Evolutionary conservation across 2,797 vertebrate species (phyloP), one percentile per base, ranked within the genome.

Genomic region (Acrossocheilus wenchowensis): DNA sequence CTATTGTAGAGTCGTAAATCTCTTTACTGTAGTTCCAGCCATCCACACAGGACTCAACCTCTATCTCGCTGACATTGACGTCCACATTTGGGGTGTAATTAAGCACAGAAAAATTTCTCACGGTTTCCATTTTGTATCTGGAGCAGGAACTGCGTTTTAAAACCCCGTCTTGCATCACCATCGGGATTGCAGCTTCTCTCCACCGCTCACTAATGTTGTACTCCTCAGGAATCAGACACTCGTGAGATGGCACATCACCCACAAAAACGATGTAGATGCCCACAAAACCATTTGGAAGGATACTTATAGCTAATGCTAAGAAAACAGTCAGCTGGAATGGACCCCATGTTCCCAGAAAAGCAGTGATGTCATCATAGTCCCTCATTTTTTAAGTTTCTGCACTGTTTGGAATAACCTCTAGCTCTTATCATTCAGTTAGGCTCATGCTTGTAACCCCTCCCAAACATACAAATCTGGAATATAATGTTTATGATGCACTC

Each of bases 241-340:
- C 91, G 78, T 97, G 96, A 88, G 95, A 92, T 0, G 97, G 96
- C 0, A 90, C 93, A 6, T 92, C 96, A 0, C 91, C 95, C 26
- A 96, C 91, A 88, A 97, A 98, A 43, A 97, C 92, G 0, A 91
- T 85, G 0, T 96, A 97, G 10, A 94, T 6, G 0, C 95, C 95
- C 0, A 92, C 92, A 87, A 97, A 97, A 30, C 97, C 97, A 30
- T 97, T 98, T 2, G 97, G 97, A 17, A 97, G 43, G 89, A 96
- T 97, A 91, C 97, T 98, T 90, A 95, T 91, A 45, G 96, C 96
- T 88, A 97, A 94, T 0, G 96, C 93, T 2, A 97, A 94, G 88
- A 97, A 97, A n/a, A 97, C 45, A 73, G 94, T 92, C 6, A 86
- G 87, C 90, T 98, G 97, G 91, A 96, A 97, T 5, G 87, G 92